Evolutionary conservation across 2,888 invertebrate genomes (phyloP).

Genomic region (Macroteleia sp.): DNA sequence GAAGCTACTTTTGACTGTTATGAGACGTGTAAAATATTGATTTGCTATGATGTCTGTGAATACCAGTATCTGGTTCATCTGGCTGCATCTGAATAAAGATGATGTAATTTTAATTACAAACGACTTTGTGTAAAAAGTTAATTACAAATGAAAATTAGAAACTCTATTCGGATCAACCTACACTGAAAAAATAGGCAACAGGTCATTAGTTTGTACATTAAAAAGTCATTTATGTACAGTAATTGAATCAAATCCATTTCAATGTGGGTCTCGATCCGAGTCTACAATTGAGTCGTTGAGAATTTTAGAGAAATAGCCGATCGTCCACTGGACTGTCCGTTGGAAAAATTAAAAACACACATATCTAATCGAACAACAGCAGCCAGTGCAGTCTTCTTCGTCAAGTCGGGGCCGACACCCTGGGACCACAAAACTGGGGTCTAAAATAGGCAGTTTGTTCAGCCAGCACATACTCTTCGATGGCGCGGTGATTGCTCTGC

Average conservation of each 20-base stretch:
- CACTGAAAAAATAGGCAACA: background rate
- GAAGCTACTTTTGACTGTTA: conserved; percentile 10
- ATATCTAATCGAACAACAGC: background rate
- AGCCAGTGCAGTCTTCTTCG: conserved; percentile 15
- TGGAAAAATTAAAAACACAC: background rate
- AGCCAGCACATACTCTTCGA: conserved; percentile 92
- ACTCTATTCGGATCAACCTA: background rate
- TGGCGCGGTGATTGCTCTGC: conserved; percentile 87
- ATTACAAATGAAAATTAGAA: background rate
- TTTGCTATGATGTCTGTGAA: background rate
- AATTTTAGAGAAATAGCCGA: background rate
- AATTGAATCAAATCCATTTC: conserved; percentile 5
- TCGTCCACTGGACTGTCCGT: background rate
- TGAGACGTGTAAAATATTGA: conserved; percentile 11
- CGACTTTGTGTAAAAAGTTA: background rate
- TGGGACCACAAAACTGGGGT: conserved; percentile 25
- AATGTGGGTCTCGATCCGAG: conserved; percentile 1
- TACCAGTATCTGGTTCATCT: background rate
- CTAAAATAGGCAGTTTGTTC: conserved; percentile 68
- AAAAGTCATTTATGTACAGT: no score
- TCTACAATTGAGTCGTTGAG: background rate
- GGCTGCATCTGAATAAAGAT: background rate
- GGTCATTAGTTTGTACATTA: no score
- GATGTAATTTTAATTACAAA: conserved; percentile 1
- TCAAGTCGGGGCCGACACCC: conserved; percentile 42